Conservation (phyloP, 1,140 invertebrate genomes). For the Diabrotica undecimpunctata region DNA sequence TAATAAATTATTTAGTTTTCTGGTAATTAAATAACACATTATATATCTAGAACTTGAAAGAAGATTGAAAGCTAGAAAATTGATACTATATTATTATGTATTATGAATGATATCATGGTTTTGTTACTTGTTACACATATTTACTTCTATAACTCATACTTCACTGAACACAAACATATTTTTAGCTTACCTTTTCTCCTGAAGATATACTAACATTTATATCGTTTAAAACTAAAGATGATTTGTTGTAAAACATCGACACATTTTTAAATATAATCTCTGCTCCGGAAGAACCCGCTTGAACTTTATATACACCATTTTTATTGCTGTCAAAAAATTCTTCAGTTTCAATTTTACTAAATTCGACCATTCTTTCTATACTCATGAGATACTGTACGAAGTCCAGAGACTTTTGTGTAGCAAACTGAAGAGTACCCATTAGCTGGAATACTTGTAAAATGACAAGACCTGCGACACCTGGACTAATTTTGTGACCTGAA, state of each 20-base stretch:
- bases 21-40: no score
- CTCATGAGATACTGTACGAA: not conserved
- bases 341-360: slow-evolving; percentile 61
- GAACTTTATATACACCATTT: not conserved
- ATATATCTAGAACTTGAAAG: no score
- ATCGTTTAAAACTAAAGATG: not conserved
- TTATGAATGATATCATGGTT: no score
- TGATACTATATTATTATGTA: no score
- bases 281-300: not conserved
- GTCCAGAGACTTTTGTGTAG: not conserved
- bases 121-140: no score
- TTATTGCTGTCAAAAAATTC: not conserved
- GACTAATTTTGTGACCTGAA: slow-evolving; percentile 43
- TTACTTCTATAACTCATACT: no score
- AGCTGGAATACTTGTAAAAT: not conserved
- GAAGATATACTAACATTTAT: not conserved
- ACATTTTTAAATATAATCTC: not conserved
- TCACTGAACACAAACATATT: no score
- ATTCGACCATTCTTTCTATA: slow-evolving; percentile 62
- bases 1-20: no score
- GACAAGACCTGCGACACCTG: not conserved
- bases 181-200: slow-evolving; percentile 33
- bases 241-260: not conserved
- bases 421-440: not conserved
- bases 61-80: no score